Conservation (phyloP, 2,888 invertebrate species). For the Lasius platythorax region DNA sequence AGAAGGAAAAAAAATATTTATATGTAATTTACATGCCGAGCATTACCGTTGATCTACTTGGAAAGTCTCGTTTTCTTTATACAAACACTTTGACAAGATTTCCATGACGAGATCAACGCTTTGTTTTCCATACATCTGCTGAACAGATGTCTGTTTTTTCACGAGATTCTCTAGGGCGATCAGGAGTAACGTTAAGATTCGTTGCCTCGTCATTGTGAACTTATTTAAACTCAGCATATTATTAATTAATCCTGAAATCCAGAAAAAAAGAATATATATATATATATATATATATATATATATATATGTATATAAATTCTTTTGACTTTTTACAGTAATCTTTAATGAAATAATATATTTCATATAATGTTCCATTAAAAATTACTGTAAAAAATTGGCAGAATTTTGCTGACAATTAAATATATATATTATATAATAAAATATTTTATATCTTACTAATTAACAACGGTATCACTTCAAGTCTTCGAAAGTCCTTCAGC, state of each 20-base stretch:
- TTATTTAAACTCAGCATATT: conserved; percentile 68
- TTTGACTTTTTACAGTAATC: not conserved
- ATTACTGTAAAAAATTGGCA: not conserved
- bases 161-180: conserved; percentile 74
- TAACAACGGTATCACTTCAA: conserved; percentile 65
- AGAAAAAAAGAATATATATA: not conserved
- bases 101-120: conserved; percentile 68
- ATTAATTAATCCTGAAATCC: conserved; percentile 70
- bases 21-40: not conserved
- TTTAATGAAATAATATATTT: not conserved
- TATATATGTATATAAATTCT: not conserved
- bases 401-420: not conserved
- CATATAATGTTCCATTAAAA: not conserved
- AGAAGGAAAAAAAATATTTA: not conserved
- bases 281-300: not conserved
- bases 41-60: conserved; percentile 80
- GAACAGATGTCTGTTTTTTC: conserved; percentile 54
- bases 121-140: conserved; percentile 65
- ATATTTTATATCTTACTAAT: conserved; percentile 69
- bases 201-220: conserved; percentile 76
- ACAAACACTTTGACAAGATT: conserved; percentile 73
- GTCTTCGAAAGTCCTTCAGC: conserved; percentile 68
- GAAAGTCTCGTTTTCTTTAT: conserved; percentile 78
- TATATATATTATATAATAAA: not conserved
- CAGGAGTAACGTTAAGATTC: conserved; percentile 77